A percentile compares a stretch with the other conserved stretches of the same genome.
Evolutionary conservation across 1,140 invertebrate species (phyloP).

Genomic region (Steinernema khuongi): DNA sequence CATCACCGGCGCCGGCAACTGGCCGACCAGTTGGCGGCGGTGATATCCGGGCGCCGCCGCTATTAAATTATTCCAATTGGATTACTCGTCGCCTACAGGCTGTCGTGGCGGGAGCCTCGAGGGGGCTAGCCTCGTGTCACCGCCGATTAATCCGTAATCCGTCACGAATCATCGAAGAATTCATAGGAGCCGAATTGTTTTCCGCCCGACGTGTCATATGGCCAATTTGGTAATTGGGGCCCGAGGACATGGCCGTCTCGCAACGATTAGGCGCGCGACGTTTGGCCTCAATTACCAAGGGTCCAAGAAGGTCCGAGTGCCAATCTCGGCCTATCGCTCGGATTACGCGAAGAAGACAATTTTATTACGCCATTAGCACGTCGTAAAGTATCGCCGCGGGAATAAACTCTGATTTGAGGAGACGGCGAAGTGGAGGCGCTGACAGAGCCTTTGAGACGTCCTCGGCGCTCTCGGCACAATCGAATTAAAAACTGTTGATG

Average conservation of each 20-base stretch:
- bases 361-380: slow-evolving; percentile 12
- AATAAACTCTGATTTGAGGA: slow-evolving; percentile 2
- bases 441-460: neutral
- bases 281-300: neutral
- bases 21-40: slow-evolving; percentile 1
- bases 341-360: neutral
- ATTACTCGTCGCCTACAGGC: neutral
- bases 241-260: neutral
- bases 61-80: slow-evolving; percentile 2
- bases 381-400: slow-evolving; percentile 8
- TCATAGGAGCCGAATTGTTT: slow-evolving; percentile 2
- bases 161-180: neutral
- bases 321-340: neutral
- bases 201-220: slow-evolving; percentile 11
- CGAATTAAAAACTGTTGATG: too few species aligned
- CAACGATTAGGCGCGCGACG: slow-evolving; percentile 7
- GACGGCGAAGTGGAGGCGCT: neutral
- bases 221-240: slow-evolving; percentile 12
- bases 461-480: too few species aligned
- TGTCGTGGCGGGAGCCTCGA: neutral
- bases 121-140: neutral
- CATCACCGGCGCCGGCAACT: neutral
- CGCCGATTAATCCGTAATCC: neutral
- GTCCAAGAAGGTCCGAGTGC: neutral
- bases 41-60: slow-evolving; percentile 14